Conservation (phyloP, 23 tunicate genomes). For the Trididemnum clinides region DNA sequence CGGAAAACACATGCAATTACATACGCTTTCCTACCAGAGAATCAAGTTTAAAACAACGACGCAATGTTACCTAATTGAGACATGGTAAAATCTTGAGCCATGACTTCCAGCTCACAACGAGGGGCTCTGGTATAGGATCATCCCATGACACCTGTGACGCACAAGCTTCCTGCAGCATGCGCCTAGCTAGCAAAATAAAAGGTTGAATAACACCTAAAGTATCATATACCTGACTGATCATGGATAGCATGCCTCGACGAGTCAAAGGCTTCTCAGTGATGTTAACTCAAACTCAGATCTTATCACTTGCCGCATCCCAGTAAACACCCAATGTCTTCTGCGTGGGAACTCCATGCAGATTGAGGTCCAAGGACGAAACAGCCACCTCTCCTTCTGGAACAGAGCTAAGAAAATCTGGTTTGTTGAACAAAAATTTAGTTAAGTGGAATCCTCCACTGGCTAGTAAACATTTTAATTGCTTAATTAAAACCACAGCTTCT, state of each 20-base stretch:
- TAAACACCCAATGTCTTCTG: background rate
- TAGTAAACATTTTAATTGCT: background rate
- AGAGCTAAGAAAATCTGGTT: background rate
- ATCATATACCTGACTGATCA: background rate
- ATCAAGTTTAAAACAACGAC: background rate
- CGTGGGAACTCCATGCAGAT: background rate
- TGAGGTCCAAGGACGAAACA: background rate
- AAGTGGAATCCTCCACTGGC: background rate
- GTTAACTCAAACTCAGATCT: background rate
- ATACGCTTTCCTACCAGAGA: background rate
- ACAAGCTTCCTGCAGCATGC: background rate
- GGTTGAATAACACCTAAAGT: background rate
- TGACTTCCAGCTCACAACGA: background rate
- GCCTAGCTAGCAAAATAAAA: background rate
- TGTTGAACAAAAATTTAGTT: background rate
- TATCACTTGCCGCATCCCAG: background rate
- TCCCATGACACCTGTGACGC: background rate
- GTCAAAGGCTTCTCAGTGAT: background rate
- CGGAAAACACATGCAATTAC: slow-evolving; percentile 1
- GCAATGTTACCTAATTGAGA: background rate
- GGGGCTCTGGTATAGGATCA: background rate
- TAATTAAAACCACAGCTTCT: background rate
- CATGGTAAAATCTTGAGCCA: background rate
- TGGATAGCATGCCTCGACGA: slow-evolving; percentile 13
- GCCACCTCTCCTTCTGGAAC: background rate